phyloP scores from a whole-genome alignment of 23 tunicate genomes.

The Phallusia fumigata region DNA sequence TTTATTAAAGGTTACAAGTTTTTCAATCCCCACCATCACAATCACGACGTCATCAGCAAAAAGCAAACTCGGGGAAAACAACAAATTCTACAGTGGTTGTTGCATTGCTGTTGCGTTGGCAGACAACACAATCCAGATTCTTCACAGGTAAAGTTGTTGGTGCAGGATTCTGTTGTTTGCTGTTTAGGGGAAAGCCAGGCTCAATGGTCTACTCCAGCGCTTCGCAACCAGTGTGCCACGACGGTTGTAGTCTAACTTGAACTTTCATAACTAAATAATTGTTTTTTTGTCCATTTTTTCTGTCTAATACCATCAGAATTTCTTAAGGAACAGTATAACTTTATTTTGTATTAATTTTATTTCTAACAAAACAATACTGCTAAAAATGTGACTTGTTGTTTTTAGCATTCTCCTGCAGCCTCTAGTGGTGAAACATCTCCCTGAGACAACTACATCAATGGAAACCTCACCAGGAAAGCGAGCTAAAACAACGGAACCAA shows the following conservation, averaged over 20 bases:
- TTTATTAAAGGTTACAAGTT: slow-evolving; percentile 61
- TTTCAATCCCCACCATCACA: slow-evolving; percentile 47
- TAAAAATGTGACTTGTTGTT: neutral
- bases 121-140: slow-evolving; percentile 63
- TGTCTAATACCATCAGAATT: too few relatives aligned
- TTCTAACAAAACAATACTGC: too few relatives aligned
- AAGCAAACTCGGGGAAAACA: slow-evolving; percentile 33
- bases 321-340: too few relatives aligned
- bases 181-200: too few relatives aligned
- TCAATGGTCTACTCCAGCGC: too few relatives aligned
- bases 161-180: too few relatives aligned
- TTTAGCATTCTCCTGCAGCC: slow-evolving; percentile 7
- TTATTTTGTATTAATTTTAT: too few relatives aligned
- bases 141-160: slow-evolving; percentile 43
- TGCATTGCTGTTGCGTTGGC: slow-evolving; percentile 71
- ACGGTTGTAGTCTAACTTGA: too few relatives aligned
- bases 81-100: slow-evolving; percentile 50
- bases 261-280: too few relatives aligned
- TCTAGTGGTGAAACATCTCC: slow-evolving; percentile 15
- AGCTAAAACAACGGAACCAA: neutral
- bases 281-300: too few relatives aligned
- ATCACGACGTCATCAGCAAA: slow-evolving; percentile 23
- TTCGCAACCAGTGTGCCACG: too few relatives aligned
- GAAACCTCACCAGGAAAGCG: slow-evolving; percentile 21
- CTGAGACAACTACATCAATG: neutral